A percentile compares a stretch with the other conserved stretches of the same genome.
Conservation (phyloP, 2,113 vertebrate species). For the Acrocephalus arundinaceus region DNA sequence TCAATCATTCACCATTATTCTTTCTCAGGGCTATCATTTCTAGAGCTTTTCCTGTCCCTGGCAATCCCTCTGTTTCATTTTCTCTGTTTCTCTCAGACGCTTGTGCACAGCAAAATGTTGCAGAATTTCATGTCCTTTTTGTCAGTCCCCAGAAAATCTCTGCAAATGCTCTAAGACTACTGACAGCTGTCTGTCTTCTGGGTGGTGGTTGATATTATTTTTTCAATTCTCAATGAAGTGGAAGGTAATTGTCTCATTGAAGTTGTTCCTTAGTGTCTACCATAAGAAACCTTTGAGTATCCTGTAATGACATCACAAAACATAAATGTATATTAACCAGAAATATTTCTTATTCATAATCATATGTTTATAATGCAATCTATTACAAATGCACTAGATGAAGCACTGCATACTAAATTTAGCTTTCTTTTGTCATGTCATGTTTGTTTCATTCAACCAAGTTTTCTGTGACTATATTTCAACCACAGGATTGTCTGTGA, state of each 20-base stretch:
- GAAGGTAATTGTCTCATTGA: background rate
- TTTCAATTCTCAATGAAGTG: background rate
- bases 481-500: background rate
- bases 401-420: background rate
- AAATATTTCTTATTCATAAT: background rate
- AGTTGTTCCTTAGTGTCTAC: background rate
- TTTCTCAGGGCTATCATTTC: constrained; percentile 13
- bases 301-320: background rate
- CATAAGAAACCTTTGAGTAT: background rate
- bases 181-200: background rate
- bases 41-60: background rate
- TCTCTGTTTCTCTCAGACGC: background rate
- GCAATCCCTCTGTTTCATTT: background rate
- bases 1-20: background rate
- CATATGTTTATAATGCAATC: background rate
- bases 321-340: background rate
- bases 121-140: background rate
- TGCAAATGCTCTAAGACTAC: background rate
- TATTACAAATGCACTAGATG: background rate
- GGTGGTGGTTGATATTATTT: background rate
- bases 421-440: background rate
- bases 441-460: background rate
- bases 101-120: background rate
- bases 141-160: background rate
- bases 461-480: background rate